phyloP scores from a whole-genome alignment of 2,113 vertebrate genomes.

The Sylvietta virens region DNA sequence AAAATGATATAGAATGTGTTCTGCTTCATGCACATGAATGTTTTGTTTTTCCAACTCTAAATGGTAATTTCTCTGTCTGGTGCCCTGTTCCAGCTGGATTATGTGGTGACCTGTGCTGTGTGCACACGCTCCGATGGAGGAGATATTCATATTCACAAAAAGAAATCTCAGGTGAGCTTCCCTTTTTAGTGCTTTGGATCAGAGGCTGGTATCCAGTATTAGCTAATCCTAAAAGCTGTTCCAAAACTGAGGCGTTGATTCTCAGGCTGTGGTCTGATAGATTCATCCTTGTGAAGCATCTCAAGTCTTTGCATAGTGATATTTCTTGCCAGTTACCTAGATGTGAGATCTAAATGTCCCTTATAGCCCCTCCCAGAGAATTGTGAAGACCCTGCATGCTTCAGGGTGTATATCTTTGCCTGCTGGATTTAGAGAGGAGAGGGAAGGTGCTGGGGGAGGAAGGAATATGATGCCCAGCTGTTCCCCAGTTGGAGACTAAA shows the following conservation, averaged over 20 bases:
- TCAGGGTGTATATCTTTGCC: not conserved
- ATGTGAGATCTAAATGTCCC: not conserved
- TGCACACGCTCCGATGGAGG: slow-evolving; percentile 93
- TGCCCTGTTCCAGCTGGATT: slow-evolving; percentile 82
- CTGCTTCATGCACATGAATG: not conserved
- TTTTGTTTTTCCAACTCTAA: not conserved
- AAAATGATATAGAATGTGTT: not conserved
- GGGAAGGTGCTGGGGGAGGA: not conserved
- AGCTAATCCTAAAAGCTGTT: not conserved
- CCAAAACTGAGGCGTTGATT: not conserved
- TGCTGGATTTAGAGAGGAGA: not conserved
- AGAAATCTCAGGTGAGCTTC: slow-evolving; percentile 91
- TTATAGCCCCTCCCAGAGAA: not conserved
- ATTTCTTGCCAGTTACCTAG: not conserved
- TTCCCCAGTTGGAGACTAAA: not conserved
- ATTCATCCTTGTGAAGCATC: not conserved
- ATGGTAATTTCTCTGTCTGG: not conserved
- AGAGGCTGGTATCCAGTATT: not conserved
- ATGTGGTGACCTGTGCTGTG: slow-evolving; percentile 96
- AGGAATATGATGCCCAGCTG: not conserved
- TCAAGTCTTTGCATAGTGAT: not conserved
- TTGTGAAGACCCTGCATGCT: not conserved
- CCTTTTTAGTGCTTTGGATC: not conserved
- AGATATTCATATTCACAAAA: slow-evolving; percentile 96
- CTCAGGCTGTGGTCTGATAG: not conserved